Evolutionary conservation across 2,113 vertebrate species (phyloP).

Genomic region (Notothenia rossii): DNA sequence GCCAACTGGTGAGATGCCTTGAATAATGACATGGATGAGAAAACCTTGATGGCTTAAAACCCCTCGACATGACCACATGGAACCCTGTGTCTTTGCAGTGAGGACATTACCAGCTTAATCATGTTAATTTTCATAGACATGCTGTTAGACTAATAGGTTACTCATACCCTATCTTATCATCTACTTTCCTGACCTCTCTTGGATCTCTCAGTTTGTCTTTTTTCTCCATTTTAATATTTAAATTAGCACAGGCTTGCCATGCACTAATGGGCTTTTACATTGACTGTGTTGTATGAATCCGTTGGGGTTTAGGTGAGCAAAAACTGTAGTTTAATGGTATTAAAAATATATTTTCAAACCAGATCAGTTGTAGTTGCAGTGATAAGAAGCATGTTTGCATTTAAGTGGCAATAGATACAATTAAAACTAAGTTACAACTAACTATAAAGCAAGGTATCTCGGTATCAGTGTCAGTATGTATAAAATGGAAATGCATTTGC

Average conservation of each 20-base stretch:
- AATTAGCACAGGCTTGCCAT: conserved; percentile 10
- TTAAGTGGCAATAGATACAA: too few species aligned
- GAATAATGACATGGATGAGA: neutral
- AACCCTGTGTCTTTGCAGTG: conserved; percentile 1
- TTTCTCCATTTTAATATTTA: conserved; percentile 27
- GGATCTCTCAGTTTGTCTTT: conserved; percentile 29
- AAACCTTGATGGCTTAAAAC: neutral
- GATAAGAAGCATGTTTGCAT: too few species aligned
- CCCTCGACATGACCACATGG: neutral
- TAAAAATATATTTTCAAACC: neutral
- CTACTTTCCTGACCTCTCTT: conserved; percentile 37
- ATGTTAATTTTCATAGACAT: neutral
- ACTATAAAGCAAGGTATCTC: too few species aligned
- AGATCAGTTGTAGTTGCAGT: neutral
- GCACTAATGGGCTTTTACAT: conserved; percentile 22
- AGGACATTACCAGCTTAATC: neutral
- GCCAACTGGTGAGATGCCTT: neutral
- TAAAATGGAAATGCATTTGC: too few species aligned
- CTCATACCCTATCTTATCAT: conserved; percentile 31
- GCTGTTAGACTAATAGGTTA: neutral
- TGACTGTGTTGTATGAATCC: conserved; percentile 6
- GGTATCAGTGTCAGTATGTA: too few species aligned
- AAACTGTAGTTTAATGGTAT: neutral
- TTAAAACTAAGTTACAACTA: too few species aligned
- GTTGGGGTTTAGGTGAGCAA: neutral